Evolutionary conservation across 2,113 vertebrate species (phyloP), one percentile per base, ranked within the genome.

Genomic region (Lipophrys pholis): DNA sequence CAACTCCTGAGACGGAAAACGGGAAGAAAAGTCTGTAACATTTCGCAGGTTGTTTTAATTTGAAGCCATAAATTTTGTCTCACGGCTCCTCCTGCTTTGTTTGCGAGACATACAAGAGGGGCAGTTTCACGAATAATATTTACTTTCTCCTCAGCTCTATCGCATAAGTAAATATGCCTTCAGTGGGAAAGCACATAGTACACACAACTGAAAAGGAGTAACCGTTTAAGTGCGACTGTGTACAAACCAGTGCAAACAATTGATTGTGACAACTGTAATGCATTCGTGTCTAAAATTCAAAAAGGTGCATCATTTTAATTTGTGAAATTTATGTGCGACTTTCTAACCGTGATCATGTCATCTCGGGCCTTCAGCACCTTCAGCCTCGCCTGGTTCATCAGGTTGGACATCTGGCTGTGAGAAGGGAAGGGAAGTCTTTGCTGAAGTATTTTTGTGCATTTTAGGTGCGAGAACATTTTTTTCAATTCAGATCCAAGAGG

Each of bases 341-440:
- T 77, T 94, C 96, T 95, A 55, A 99, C 98, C 81, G 85, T 88
- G 83, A 99, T 96, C 91, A 98, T 96, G 90, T 99, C 96, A 84
- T 99, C 96, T 43, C 97, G 95, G 14, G 95, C 95, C 91, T 95
- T 97, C 73, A 99, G 95, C 54, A 99, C 97, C 90, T 96, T 97
- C 71, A 99, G 94, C 55, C 97, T 94, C 30, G 96, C 96, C 82
- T 98, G 97, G 90, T 98, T 99, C 95, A 96, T 93, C 89, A 99
- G 88, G 88, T 98, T 97, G 73, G 98, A 99, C 97, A 97, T 98
- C 85, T 98, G 95, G 89, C 97, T 99, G 90, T 57, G 91, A 81
- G 71, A 30, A 67, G 68, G 21, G 79, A 36, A 5, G 11, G 21
- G 79, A 36, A 5, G 11, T 36, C 6, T 35, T 48, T 15, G 6